Evolutionary conservation across 2,888 invertebrate genomes (phyloP), one percentile per base, ranked within the genome.

Genomic region (Papilio protenor): DNA sequence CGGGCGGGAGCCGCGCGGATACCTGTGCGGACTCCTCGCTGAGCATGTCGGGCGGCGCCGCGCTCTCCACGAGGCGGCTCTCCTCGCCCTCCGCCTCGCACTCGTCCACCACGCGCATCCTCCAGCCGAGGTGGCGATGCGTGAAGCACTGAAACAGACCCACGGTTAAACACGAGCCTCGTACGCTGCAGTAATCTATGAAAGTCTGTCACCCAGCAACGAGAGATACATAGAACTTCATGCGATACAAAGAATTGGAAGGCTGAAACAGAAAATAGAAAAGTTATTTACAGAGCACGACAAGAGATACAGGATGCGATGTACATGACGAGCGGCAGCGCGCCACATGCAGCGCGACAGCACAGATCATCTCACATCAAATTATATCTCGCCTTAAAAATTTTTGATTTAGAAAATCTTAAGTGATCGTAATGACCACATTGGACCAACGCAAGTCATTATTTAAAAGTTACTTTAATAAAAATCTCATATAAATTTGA

Each of bases 91-190:
- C 95, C 1, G 90, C 88, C 82, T 98, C 97, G 86, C 98, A 98
- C 70, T 96, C 95, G 89, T 99, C 98, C 81, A 97, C 95, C 1
- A 99, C 98, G 90, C 98, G 97, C 85, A 99, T 99, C 93, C 98
- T 98, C 98, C 98, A 99, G 73, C 99, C 99, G 86, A 99, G 96
- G 89, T 98, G 96, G 81, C 98, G 97, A 90, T 98, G 98, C 6
- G 98, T 97, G 95, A 97, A 99, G 90, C 99, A 99, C 97, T 99
- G 95, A 3, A 70, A 33, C 57, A 76, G 64, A 45, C 27, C 33
- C 18, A 47, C 77, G 27, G 73, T 74, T 75, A 73, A 47, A 49
- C 18, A 6, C 6, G 64, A 52, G 21, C n/a, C 49, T n/a, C n/a
- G 16, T 12, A 27, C 12, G 18, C 61, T 78, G 64, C 33, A 52